These are phyloP conservation scores for Apamea epomidion DNA, from an alignment of 2,888 invertebrate genomes.

Conservation along the genomic window DNA sequence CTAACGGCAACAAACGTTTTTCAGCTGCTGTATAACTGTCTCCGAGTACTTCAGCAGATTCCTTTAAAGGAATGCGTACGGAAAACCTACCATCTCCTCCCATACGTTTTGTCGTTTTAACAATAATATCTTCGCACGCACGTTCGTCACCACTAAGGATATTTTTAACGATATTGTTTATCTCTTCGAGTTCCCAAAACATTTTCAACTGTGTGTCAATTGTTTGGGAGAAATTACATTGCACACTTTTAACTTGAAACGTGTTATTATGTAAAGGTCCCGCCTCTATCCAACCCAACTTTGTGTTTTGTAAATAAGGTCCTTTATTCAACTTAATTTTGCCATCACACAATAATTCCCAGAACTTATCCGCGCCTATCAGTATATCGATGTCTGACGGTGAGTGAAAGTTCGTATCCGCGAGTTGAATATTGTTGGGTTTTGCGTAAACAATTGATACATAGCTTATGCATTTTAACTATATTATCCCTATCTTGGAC, in stretches of 20 bases:
- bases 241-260: neutral
- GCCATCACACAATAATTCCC: neutral
- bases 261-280: neutral
- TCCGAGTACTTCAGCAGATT: neutral
- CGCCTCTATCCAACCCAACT: neutral
- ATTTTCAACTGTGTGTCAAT: neutral
- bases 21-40: neutral
- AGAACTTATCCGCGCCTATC: conserved; percentile 8
- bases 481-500: neutral
- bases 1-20: neutral
- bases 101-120: neutral
- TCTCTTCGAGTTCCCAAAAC: conserved; percentile 5
- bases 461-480: neutral
- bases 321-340: conserved; percentile 5
- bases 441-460: neutral
- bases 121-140: neutral
- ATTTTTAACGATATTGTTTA: neutral
- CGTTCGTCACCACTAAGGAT: neutral
- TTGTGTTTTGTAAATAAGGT: conserved; percentile 7
- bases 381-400: conserved; percentile 1
- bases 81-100: neutral
- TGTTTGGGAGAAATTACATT: neutral
- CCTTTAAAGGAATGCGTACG: neutral
- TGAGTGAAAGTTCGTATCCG: conserved; percentile 7
- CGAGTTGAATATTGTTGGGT: neutral